Evolutionary conservation across 2,113 vertebrate genomes (phyloP).

Genomic region (Pluvialis apricaria): DNA sequence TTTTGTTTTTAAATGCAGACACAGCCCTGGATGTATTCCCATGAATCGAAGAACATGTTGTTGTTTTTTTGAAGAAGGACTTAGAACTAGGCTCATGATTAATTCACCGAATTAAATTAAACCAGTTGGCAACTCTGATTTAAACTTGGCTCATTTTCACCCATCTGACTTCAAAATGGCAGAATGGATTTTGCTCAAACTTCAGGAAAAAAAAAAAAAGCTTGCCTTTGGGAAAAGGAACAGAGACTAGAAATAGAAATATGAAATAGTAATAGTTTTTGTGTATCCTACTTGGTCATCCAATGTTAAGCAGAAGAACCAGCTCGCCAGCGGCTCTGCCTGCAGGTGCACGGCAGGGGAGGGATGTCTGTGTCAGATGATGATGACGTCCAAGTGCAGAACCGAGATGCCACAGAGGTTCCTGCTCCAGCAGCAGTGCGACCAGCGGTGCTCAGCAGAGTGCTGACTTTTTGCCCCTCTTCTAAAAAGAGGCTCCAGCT

Average conservation of each 20-base stretch:
- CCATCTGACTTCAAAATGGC: conserved; percentile 39
- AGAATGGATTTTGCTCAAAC: conserved; percentile 31
- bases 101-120: conserved; percentile 62
- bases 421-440: neutral
- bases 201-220: neutral
- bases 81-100: conserved; percentile 55
- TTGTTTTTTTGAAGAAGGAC: neutral
- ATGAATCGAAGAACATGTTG: conserved; percentile 42
- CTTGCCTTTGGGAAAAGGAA: neutral
- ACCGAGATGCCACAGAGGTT: accelerated
- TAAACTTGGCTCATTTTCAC: conserved; percentile 49
- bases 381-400: neutral
- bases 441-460: neutral
- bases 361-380: neutral
- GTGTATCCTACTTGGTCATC: neutral
- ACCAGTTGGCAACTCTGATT: conserved; percentile 36
- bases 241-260: neutral
- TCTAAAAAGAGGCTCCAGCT: neutral
- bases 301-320: neutral
- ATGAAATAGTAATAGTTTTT: neutral
- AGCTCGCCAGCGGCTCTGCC: neutral
- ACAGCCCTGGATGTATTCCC: conserved; percentile 30
- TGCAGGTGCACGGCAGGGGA: neutral
- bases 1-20: conserved; percentile 41
- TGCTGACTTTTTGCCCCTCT: neutral